Conservation (phyloP, 2,113 vertebrate species). For the Ariopsis seemanni region DNA sequence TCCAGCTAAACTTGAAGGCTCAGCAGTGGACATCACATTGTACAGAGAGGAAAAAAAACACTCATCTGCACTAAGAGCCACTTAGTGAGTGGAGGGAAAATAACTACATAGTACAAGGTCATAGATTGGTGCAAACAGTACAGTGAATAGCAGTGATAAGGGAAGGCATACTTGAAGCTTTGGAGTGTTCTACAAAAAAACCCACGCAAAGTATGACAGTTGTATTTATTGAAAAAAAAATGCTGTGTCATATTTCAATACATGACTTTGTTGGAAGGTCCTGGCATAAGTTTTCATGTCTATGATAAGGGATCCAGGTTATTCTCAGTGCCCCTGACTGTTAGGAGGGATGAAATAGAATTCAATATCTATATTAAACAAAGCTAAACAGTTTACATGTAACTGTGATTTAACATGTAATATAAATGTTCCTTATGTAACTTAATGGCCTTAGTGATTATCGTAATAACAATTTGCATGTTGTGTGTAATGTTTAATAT, state of each 20-base stretch:
- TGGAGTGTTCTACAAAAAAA: background rate
- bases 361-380: conserved; percentile 8
- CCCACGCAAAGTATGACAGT: background rate
- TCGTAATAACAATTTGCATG: background rate
- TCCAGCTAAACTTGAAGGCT: background rate
- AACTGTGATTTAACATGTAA: background rate
- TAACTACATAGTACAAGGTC: background rate
- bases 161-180: background rate
- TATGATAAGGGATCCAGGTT: background rate
- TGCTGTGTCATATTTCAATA: background rate
- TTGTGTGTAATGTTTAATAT: too few relatives aligned
- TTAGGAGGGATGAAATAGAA: background rate
- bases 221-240: background rate
- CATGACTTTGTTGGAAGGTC: background rate
- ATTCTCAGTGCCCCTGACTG: background rate
- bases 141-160: background rate
- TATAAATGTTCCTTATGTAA: background rate
- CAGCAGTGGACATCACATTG: background rate
- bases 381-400: background rate
- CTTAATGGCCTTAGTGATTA: background rate
- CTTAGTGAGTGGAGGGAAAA: background rate
- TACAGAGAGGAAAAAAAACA: background rate
- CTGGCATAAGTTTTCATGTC: background rate
- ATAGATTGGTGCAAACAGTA: background rate
- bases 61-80: background rate